phyloP scores from a whole-genome alignment of 2,888 invertebrate species.

The Elegia similella region DNA sequence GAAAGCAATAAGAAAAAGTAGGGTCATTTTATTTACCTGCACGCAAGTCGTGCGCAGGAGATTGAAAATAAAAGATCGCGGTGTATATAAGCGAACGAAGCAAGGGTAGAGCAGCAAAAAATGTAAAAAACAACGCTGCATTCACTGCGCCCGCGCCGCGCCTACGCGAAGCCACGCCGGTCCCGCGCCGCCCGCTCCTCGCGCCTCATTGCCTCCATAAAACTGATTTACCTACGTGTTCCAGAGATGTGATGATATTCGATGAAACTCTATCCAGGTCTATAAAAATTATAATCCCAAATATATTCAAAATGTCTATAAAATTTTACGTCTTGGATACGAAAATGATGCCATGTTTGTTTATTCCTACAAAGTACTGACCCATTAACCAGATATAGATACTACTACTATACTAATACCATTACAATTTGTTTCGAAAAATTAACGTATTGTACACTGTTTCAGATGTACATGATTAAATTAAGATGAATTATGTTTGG shows the following conservation, averaged over 20 bases:
- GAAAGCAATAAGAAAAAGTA: constrained; percentile 64
- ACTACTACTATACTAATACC: neutral
- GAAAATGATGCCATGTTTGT: neutral
- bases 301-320: constrained; percentile 12
- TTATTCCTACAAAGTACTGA: neutral
- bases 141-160: constrained; percentile 49
- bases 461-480: too few relatives aligned
- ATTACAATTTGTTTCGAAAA: too few relatives aligned
- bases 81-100: constrained; percentile 51
- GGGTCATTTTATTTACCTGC: constrained; percentile 68
- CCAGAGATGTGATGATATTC: constrained; percentile 36
- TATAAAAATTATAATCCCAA: constrained; percentile 9
- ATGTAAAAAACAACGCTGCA: constrained; percentile 56
- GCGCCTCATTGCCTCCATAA: constrained; percentile 35
- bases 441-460: too few relatives aligned
- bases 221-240: constrained; percentile 24
- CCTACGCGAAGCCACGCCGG: constrained; percentile 60
- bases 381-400: neutral
- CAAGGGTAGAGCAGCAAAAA: constrained; percentile 74
- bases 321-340: neutral
- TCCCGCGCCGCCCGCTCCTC: constrained; percentile 26
- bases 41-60: constrained; percentile 51
- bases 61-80: constrained; percentile 54
- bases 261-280: constrained; percentile 27
- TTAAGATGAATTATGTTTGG: too few relatives aligned